Conservation (phyloP, 2,888 invertebrate species). For the Ischnus inquisitorius region DNA sequence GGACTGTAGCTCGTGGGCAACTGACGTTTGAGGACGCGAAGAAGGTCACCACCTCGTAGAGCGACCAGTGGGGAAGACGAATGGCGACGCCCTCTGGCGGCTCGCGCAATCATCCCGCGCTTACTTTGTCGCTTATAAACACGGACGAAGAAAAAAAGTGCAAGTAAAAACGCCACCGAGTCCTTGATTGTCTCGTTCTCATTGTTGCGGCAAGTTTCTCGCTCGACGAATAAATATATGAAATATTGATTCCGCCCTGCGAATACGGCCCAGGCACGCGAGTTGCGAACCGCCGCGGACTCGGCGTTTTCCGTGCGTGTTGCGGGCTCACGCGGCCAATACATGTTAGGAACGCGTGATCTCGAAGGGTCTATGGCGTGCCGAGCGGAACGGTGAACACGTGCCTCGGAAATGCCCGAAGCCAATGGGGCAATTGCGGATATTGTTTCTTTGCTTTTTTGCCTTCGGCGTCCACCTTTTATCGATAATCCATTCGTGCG, state of each 20-base stretch:
- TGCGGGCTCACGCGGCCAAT: background rate
- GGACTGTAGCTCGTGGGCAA: conserved; percentile 64
- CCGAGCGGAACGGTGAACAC: background rate
- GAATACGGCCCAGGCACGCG: background rate
- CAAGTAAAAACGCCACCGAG: background rate
- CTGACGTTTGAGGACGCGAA: conserved; percentile 70
- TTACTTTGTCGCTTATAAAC: background rate
- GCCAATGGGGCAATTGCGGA: background rate
- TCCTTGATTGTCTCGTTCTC: background rate
- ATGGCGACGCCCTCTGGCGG: background rate
- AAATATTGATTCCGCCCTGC: background rate
- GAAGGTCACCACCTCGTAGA: conserved; percentile 57
- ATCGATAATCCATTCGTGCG: background rate
- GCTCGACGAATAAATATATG: background rate
- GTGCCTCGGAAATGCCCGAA: conserved; percentile 5
- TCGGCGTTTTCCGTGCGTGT: background rate
- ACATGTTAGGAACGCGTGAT: background rate
- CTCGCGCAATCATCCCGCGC: background rate
- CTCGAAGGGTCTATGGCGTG: background rate
- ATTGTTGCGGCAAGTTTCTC: background rate
- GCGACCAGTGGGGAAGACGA: conserved; percentile 13
- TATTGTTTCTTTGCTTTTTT: background rate
- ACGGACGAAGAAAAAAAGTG: background rate
- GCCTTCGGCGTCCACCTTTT: background rate
- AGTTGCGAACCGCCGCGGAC: background rate